These are phyloP conservation scores for Perca fluviatilis DNA, from an alignment of 2,113 vertebrate species.

Conservation along the genomic window DNA sequence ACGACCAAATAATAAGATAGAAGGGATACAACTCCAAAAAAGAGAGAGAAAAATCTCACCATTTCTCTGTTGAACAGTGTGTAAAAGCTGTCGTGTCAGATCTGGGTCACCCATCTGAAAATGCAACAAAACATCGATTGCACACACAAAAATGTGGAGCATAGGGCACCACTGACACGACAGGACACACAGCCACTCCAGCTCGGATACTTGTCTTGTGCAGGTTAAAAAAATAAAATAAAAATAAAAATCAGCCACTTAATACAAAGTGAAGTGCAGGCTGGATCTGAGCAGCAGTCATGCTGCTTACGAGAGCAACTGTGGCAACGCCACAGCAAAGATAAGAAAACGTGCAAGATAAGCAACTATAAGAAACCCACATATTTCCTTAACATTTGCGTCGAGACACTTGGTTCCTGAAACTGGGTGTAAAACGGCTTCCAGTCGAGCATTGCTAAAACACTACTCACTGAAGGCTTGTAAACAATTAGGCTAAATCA, in stretches of 20 bases:
- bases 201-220: background rate
- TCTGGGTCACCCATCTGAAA: conserved; percentile 72
- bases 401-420: background rate
- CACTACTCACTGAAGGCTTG: background rate
- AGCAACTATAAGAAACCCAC: background rate
- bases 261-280: background rate
- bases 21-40: background rate
- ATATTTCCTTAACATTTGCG: background rate
- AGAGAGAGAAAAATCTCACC: conserved; percentile 45
- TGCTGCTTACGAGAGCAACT: background rate
- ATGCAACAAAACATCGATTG: conserved; percentile 32
- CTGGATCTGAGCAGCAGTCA: background rate
- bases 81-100: conserved; percentile 39
- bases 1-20: background rate
- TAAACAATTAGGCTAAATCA: background rate
- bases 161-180: background rate
- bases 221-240: background rate
- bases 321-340: background rate
- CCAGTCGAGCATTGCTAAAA: background rate
- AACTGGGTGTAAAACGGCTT: background rate
- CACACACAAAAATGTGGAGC: background rate
- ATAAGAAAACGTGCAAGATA: conserved; percentile 22
- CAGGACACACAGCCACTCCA: background rate
- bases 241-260: no score
- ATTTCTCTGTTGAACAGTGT: conserved; percentile 44